phyloP scores from a whole-genome alignment of 1,140 invertebrate species.

The Tetramorium simillimum region DNA sequence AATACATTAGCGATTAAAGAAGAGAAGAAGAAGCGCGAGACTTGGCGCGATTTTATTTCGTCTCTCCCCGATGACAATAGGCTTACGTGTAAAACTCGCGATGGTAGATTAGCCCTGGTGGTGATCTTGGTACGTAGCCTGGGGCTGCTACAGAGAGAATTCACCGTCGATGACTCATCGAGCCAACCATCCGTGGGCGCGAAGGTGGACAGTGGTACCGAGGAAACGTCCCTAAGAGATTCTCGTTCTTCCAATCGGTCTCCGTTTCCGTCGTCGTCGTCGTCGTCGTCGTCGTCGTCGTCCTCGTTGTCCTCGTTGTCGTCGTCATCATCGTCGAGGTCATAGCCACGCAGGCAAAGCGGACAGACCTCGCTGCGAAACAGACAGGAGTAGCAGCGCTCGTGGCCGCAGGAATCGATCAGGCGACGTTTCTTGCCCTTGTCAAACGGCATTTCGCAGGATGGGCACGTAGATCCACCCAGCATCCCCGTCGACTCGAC shows the following conservation, averaged over 20 bases:
- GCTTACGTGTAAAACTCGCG: conserved; percentile 74
- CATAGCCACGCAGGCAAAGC: conserved; percentile 87
- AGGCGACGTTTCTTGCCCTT: conserved; percentile 97
- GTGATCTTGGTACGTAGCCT: conserved; percentile 77
- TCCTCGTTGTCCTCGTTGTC: conserved; percentile 74
- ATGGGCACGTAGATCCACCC: conserved; percentile 90
- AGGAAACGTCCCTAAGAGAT: conserved; percentile 62
- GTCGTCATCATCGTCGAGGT: conserved; percentile 73
- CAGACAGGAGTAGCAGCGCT: conserved; percentile 97
- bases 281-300: conserved; percentile 74
- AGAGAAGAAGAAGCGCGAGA: neutral
- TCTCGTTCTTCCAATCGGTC: conserved; percentile 68
- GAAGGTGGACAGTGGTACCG: conserved; percentile 73
- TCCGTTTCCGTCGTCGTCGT: conserved; percentile 74
- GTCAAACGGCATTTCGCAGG: conserved; percentile 96
- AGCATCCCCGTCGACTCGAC: conserved; percentile 88
- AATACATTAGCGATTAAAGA: neutral
- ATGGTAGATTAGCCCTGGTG: conserved; percentile 69
- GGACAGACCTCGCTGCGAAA: conserved; percentile 96
- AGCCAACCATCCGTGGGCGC: conserved; percentile 78
- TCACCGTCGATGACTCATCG: conserved; percentile 81
- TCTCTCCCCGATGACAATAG: neutral
- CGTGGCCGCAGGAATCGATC: conserved; percentile 97
- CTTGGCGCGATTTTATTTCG: neutral
- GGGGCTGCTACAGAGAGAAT: conserved; percentile 83